Base-by-base conservation (phyloP, 1,140 invertebrate species). In the Neotoxoptera formosana region DNA sequence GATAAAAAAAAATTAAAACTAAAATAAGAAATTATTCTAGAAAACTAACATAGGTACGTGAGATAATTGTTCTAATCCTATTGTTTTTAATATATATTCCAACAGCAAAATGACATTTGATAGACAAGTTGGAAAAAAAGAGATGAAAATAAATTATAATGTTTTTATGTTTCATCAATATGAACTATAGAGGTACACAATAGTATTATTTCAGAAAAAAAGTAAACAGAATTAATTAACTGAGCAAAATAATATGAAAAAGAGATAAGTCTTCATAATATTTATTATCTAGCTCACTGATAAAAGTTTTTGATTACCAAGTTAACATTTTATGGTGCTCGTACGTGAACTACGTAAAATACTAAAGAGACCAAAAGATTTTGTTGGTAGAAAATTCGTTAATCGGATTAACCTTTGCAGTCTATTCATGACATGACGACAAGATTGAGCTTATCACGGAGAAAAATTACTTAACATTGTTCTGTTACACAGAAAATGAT, bases 251-350 rank as follows among this genome's bases (percentile, higher is more conserved):
- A 87, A 30, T 87, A 45, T 47, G 45, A 87, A 87, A 88, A n/a
- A 89, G n/a, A 56, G n/a, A 53, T 53, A 86, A 86, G 25, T 89
- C 3, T 23, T 8, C 51, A 36, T 11, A 9, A 51, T 30, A 20
- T 41, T 45, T 48, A 89, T 36, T 89, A 36, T 89, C 48, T 56
- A 36, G 34, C 51, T 56, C 87, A 21, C n/a, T 34, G 20, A 41
- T 53, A 56, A 56, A 89, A 89, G 87, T 56, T 89, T 89, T 89
- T 89, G 48, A 89, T 89, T 53, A 89, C 47, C 48, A 34, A 89
- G 21, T 89, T 36, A 89, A 41, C 25, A 56, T 89, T 89, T 89
- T 89, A 53, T 34, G 20, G 21, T 20, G n/a, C 7, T 88, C 47
- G n/a, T 88, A 51, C 86, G 86, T 51, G 47, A 88, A n/a, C 86